Percentiles rank a stretch among this genome's conserved stretches.
Conservation (phyloP, 2,797 vertebrate genomes). For the Hippocampus kuda region DNA sequence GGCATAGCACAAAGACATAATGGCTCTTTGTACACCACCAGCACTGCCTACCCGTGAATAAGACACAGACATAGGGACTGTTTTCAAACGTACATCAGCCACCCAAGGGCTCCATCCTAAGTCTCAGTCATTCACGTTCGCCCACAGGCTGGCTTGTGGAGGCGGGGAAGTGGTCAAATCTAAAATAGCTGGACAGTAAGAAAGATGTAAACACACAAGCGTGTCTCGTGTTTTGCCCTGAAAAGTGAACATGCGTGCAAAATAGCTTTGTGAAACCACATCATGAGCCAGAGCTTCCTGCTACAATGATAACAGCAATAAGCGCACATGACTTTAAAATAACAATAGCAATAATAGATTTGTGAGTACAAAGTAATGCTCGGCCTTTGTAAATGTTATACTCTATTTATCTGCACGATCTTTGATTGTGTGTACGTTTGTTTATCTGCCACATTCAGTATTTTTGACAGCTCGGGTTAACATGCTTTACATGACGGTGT, state of each 20-base stretch:
- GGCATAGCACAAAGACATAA: conserved; percentile 36
- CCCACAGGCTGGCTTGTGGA: conserved; percentile 40
- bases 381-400: neutral
- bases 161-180: conserved; percentile 37
- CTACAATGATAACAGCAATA: conserved; percentile 13
- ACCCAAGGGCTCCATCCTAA: conserved; percentile 16
- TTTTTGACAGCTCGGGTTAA: neutral
- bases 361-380: neutral
- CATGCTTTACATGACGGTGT: neutral
- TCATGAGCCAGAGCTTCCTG: conserved; percentile 26
- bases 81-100: conserved; percentile 36
- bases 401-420: neutral
- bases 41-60: conserved; percentile 19
- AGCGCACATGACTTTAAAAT: conserved; percentile 19
- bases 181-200: conserved; percentile 42
- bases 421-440: neutral
- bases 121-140: conserved; percentile 32
- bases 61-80: conserved; percentile 6
- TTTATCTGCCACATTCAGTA: neutral
- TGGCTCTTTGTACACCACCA: conserved; percentile 47
- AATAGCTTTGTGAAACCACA: conserved; percentile 42
- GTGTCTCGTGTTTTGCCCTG: conserved; percentile 40
- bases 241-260: conserved; percentile 32
- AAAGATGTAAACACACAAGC: conserved; percentile 36
- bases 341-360: neutral